Evolutionary conservation across 2,113 vertebrate genomes (phyloP).

Genomic region (Poecilia latipinna): DNA sequence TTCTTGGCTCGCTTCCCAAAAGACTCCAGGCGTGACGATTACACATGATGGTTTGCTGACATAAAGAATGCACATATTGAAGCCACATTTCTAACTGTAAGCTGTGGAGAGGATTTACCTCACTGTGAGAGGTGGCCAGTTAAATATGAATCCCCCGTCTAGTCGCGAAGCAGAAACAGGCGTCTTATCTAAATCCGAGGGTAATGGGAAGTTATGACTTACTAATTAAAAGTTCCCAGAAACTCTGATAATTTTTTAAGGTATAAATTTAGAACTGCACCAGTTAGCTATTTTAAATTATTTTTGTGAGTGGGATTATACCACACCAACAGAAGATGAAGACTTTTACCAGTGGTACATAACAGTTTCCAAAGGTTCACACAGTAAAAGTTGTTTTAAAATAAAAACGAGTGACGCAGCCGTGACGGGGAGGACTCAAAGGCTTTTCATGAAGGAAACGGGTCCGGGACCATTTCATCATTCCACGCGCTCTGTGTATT

Average conservation of each 20-base stretch:
- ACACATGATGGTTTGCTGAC: neutral
- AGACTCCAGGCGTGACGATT: neutral
- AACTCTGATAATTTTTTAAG: too few relatives aligned
- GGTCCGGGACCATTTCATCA: neutral
- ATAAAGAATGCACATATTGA: neutral
- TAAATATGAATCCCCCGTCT: neutral
- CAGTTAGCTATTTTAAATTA: too few relatives aligned
- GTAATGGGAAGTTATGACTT: neutral
- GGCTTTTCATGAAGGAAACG: neutral
- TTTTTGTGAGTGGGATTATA: too few relatives aligned
- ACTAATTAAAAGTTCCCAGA: too few relatives aligned
- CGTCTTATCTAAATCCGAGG: neutral
- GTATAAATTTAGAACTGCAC: too few relatives aligned
- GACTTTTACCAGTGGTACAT: neutral
- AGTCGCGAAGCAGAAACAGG: neutral
- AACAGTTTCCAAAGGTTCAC: neutral
- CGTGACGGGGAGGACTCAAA: neutral
- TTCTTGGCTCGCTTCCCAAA: too few relatives aligned
- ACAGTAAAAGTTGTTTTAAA: too few relatives aligned
- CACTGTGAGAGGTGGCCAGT: too few relatives aligned
- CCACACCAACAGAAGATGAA: neutral
- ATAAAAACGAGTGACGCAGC: neutral
- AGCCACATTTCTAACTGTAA: neutral
- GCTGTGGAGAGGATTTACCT: neutral
- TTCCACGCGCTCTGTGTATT: slow-evolving; percentile 20